A percentile compares a stretch with the other conserved stretches of the same genome.
Evolutionary conservation across 2,888 invertebrate species (phyloP).

Genomic region (Acrobasis consociella): DNA sequence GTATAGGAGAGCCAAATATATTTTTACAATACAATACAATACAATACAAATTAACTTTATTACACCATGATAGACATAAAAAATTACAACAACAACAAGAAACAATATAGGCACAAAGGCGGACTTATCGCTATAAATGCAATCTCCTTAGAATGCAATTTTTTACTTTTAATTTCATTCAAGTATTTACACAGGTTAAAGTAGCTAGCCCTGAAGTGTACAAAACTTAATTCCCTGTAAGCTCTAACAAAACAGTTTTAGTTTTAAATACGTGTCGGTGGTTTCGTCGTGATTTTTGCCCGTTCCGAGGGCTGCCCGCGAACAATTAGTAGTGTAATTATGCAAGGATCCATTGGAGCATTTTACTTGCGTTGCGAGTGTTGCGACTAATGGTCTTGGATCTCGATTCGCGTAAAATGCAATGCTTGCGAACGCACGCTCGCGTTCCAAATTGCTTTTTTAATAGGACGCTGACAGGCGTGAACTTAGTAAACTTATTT

Average conservation of each 20-base stretch:
- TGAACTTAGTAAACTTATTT: slow-evolving; percentile 13
- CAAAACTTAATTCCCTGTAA: no score
- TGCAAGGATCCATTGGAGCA: slow-evolving; percentile 57
- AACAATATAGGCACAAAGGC: no score
- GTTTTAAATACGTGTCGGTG: background rate
- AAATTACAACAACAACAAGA: no score
- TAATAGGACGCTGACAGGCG: slow-evolving; percentile 24
- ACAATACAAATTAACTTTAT: no score
- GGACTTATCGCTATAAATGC: no score
- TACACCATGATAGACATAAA: no score
- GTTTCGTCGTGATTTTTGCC: slow-evolving; percentile 9
- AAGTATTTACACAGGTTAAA: no score
- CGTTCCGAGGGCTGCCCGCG: slow-evolving; percentile 33
- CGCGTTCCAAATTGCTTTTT: slow-evolving; percentile 25
- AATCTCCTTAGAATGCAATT: no score
- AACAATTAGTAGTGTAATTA: slow-evolving; percentile 73
- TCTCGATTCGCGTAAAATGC: slow-evolving; percentile 46
- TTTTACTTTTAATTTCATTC: no score
- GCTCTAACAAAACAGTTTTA: background rate
- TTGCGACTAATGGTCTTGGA: slow-evolving; percentile 51
- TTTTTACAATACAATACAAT: no score
- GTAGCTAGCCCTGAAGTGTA: no score
- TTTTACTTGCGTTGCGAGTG: slow-evolving; percentile 42
- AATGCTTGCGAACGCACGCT: slow-evolving; percentile 18
- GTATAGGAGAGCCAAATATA: no score